Base-by-base conservation (phyloP, 2,113 vertebrate species). In the Anas platyrhynchos region DNA sequence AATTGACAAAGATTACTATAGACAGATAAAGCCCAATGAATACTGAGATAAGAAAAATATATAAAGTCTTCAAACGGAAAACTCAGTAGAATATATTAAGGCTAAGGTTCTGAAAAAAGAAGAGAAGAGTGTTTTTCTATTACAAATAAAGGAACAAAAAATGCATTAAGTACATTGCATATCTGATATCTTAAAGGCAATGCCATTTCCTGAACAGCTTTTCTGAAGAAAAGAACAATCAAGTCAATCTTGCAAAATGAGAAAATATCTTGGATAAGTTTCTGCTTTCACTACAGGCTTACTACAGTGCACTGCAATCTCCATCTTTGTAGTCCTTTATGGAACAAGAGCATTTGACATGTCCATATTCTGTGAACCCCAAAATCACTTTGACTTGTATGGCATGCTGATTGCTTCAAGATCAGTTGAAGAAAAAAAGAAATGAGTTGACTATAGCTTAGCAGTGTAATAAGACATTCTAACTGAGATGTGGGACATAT, bases 1-100 rank as follows among this genome's bases (percentile, higher is more conserved):
- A 91, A 85, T 52, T 91, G 82, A 82, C 76, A 92, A 22, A 94
- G 82, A 97, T 97, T 88, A 50, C 43, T 62, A 46, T 52, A 62
- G 79, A 89, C 73, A 96, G 74, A 93, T 69, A 82, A 46, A 91
- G 18, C 9, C 63, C 17, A 48, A 2, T 72, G 36, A 73, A 32
- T 92, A 81, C 4, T 83, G 81, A 80, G 44, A 91, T 83, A 90
- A 75, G 32, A 89, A 84, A 90, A 85, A 13, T 80, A 26, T 22
- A 84, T 73, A 66, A 34, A 76, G 41, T 81, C 71, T 76, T 83
- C 56, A 86, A 79, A 88, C 29, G 6, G 54, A 96, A 94, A 88
- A 67, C 25, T 83, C 43, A 72, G 48, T 59, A 54, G 86, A 93
- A 59, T 94, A 41, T 80, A 67, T 86, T 82, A 78, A 66, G 31